A percentile compares a stretch with the other conserved stretches of the same genome.
phyloP scores from a whole-genome alignment of 2,113 vertebrate genomes.

The Herpailurus yagouaroundi region DNA sequence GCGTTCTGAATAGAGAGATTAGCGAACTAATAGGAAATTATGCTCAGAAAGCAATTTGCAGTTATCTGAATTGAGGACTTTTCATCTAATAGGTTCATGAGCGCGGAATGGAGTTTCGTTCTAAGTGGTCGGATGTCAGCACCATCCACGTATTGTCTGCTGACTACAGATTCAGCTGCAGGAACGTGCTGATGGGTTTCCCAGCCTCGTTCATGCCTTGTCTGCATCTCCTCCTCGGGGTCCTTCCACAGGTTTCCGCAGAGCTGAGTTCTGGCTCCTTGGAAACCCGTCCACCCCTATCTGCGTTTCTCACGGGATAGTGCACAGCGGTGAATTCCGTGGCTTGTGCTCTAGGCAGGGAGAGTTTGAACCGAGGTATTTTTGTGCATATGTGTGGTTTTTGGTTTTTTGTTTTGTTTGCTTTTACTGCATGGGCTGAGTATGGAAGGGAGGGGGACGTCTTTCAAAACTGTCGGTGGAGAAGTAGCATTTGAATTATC shows the following conservation, averaged over 20 bases:
- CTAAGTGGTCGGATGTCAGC: slow-evolving; percentile 17
- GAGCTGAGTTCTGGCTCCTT: neutral
- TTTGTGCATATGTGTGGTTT: neutral
- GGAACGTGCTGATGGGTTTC: neutral
- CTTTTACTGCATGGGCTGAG: neutral
- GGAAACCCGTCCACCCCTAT: neutral
- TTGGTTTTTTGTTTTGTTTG: neutral
- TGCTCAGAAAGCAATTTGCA: slow-evolving; percentile 71
- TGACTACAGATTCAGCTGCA: slow-evolving; percentile 27
- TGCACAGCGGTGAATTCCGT: neutral
- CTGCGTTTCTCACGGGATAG: neutral
- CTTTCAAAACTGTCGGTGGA: neutral
- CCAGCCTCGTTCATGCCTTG: neutral
- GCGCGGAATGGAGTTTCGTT: neutral
- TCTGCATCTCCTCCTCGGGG: neutral
- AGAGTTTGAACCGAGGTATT: neutral
- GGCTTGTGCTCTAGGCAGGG: neutral
- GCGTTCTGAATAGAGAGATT: slow-evolving; percentile 76
- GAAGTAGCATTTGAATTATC: neutral
- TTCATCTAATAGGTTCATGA: slow-evolving; percentile 53
- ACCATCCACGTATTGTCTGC: neutral
- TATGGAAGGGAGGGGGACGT: neutral
- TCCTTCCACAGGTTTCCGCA: neutral
- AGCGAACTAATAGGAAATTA: slow-evolving; percentile 79
- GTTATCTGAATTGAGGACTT: slow-evolving; percentile 70